Percentiles rank a stretch among this genome's conserved stretches.
phyloP scores from a whole-genome alignment of 2,797 vertebrate species.

The Hydrolagus colliei region DNA sequence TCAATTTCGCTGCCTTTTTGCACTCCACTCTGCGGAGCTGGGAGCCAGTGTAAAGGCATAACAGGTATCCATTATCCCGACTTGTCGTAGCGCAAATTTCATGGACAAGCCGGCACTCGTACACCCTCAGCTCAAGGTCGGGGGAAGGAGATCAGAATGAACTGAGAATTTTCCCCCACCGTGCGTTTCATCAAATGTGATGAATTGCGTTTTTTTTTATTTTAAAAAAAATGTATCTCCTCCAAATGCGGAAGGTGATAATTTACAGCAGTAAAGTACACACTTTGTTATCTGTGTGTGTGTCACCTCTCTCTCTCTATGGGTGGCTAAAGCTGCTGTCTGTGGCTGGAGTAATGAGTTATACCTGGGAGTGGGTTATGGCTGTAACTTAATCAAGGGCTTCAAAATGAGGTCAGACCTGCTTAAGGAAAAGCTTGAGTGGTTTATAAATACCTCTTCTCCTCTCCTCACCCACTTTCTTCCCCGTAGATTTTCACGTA shows the following conservation, averaged over 20 bases:
- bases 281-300: neutral
- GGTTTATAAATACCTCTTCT: neutral
- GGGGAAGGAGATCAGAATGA: slow-evolving; percentile 10
- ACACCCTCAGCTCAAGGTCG: slow-evolving; percentile 22
- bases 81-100: slow-evolving; percentile 24
- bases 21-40: slow-evolving; percentile 25
- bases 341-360: neutral
- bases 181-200: neutral
- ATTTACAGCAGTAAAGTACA: neutral
- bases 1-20: slow-evolving; percentile 25
- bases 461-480: too few species aligned
- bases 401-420: neutral
- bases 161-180: neutral
- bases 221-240: neutral
- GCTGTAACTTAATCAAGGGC: neutral
- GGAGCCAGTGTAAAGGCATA: slow-evolving; percentile 25
- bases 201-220: neutral
- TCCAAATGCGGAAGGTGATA: neutral
- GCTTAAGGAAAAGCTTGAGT: neutral
- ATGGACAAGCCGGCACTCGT: slow-evolving; percentile 3
- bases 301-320: neutral
- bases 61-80: slow-evolving; percentile 31
- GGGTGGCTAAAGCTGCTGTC: neutral
- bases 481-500: neutral
- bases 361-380: neutral